Conservation (phyloP, 2,888 invertebrate genomes). For the Ectropis crepuscularia region DNA sequence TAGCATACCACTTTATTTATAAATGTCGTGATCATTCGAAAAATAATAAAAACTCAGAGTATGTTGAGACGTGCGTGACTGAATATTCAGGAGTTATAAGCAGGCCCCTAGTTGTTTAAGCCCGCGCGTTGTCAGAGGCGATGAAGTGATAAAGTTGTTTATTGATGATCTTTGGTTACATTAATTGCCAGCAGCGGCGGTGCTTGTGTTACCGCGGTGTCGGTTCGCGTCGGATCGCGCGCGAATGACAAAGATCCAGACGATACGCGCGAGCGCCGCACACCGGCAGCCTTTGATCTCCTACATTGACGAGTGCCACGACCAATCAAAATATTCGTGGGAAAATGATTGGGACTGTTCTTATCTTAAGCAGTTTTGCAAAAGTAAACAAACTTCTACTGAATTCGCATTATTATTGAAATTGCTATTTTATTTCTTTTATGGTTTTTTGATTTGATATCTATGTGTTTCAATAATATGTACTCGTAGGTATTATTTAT, state of each 20-base stretch:
- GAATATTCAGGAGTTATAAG: conserved; percentile 72
- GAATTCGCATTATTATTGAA: too few relatives aligned
- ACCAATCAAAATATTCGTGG: conserved; percentile 75
- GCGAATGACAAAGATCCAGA: conserved; percentile 79
- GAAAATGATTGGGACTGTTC: conserved; percentile 38
- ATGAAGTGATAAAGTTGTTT: conserved; percentile 83
- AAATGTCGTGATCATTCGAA: conserved; percentile 51
- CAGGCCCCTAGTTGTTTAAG: conserved; percentile 72
- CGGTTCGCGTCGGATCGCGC: conserved; percentile 63
- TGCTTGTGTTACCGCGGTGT: conserved; percentile 56
- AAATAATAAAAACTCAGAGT: conserved; percentile 53
- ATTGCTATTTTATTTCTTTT: too few relatives aligned
- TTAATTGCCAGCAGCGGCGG: conserved; percentile 82
- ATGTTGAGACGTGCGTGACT: conserved; percentile 75
- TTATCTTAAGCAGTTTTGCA: conserved; percentile 3
- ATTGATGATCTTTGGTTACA: conserved; percentile 82
- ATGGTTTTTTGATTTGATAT: too few relatives aligned
- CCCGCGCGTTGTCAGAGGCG: conserved; percentile 70
- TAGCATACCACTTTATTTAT: conserved; percentile 40
- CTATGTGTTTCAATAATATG: too few relatives aligned
- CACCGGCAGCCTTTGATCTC: conserved; percentile 74
- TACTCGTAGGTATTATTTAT: too few relatives aligned
- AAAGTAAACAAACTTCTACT: too few relatives aligned
- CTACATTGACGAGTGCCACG: conserved; percentile 69
- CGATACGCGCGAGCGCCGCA: conserved; percentile 66